A percentile compares a stretch with the other conserved stretches of the same genome.
Conservation (phyloP, 1,140 invertebrate genomes). For the Drosophila sp. region DNA sequence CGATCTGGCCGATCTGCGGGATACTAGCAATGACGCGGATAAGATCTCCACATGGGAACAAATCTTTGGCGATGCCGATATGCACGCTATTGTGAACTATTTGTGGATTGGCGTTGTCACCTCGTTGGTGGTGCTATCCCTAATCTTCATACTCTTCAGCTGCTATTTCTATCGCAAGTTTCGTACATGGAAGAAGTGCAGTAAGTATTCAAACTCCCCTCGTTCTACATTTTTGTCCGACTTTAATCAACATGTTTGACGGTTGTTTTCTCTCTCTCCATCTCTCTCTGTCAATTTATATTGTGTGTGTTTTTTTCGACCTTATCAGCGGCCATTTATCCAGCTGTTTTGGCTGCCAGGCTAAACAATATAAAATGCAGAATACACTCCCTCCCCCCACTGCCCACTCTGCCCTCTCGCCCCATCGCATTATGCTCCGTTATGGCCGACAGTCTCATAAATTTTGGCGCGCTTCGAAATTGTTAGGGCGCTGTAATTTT, state of each 20-base stretch:
- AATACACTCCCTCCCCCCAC: constrained; percentile 29
- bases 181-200: constrained; percentile 84
- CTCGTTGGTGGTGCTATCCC: constrained; percentile 72
- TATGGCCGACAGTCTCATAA: constrained; percentile 65
- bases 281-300: too few species aligned
- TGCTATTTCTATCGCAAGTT: constrained; percentile 84
- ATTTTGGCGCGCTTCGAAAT: constrained; percentile 77
- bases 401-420: background rate
- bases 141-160: constrained; percentile 82
- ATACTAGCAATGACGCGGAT: constrained; percentile 32
- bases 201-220: constrained; percentile 66
- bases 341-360: constrained; percentile 47
- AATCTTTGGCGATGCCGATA: constrained; percentile 72
- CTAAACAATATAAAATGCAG: constrained; percentile 79
- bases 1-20: constrained; percentile 75
- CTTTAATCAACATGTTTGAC: constrained; percentile 61
- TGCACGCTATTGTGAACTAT: constrained; percentile 82
- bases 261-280: background rate
- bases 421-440: constrained; percentile 18
- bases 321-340: constrained; percentile 73
- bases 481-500: constrained; percentile 75
- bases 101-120: constrained; percentile 83
- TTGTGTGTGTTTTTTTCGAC: constrained; percentile 12
- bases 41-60: constrained; percentile 36
- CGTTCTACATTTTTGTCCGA: constrained; percentile 1